phyloP scores from a whole-genome alignment of 2,888 invertebrate genomes.

The Cephus nigrinus region DNA sequence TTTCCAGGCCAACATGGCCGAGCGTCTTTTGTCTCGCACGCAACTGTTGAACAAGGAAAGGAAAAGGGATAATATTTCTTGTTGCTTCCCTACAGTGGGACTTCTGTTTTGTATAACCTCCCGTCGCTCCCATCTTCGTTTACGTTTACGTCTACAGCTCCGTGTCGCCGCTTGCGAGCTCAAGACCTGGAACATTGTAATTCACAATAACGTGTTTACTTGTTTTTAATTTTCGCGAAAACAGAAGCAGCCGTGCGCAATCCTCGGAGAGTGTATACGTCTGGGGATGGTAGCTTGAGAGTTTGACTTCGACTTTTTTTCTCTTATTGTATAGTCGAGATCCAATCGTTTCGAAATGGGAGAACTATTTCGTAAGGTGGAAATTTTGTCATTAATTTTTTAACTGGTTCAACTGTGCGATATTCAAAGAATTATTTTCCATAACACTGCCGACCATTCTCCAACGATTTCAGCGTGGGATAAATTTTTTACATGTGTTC shows the following conservation, averaged over 20 bases:
- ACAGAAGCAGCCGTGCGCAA: neutral
- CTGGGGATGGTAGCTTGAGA: neutral
- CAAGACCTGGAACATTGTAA: slow-evolving; percentile 9
- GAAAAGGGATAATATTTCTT: slow-evolving; percentile 36
- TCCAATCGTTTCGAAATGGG: neutral
- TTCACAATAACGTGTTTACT: slow-evolving; percentile 20
- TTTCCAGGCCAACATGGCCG: slow-evolving; percentile 36
- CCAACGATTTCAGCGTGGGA: neutral
- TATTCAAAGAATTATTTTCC: neutral
- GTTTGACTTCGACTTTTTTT: neutral
- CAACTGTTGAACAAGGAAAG: slow-evolving; percentile 23
- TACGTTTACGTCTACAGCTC: neutral
- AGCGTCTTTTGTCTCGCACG: slow-evolving; percentile 37
- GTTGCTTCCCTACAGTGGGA: slow-evolving; percentile 13
- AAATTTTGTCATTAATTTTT: neutral
- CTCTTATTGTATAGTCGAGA: neutral
- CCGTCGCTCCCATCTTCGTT: neutral
- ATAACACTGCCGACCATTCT: neutral
- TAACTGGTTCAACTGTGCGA: neutral
- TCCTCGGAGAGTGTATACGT: neutral
- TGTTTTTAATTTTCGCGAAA: slow-evolving; percentile 18
- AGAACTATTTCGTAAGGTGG: neutral
- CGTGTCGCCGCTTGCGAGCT: neutral
- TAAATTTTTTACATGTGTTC: neutral
- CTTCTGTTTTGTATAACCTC: neutral